Evolutionary conservation across 30 jellyfish, hydroid and myxozoan species (phyloP).

Genomic region (Rhopilema esculentum): DNA sequence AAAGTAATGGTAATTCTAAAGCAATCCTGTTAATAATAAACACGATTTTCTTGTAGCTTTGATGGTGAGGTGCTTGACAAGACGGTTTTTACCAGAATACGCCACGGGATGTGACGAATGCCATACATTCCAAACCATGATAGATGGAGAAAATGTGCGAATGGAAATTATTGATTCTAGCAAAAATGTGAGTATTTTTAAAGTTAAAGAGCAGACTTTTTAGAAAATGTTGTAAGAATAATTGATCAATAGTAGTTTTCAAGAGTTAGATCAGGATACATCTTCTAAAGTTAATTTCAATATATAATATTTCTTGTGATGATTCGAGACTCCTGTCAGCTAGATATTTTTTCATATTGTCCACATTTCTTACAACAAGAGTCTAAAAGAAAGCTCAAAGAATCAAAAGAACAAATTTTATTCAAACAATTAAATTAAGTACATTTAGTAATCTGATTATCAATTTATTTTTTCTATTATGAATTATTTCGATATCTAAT

Average conservation of each 20-base stretch:
- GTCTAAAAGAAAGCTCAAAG: too few relatives aligned
- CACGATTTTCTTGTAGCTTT: constrained; percentile 54
- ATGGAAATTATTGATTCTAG: constrained; percentile 76
- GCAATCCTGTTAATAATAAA: neutral
- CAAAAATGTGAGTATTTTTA: constrained; percentile 57
- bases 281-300: too few relatives aligned
- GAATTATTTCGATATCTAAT: neutral
- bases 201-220: too few relatives aligned
- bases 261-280: neutral
- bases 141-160: constrained; percentile 57
- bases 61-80: constrained; percentile 88
- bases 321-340: too few relatives aligned
- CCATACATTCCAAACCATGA: constrained; percentile 69
- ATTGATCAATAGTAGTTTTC: neutral
- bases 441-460: too few relatives aligned
- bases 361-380: too few relatives aligned
- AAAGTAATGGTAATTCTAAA: neutral
- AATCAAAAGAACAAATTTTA: too few relatives aligned
- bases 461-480: too few relatives aligned
- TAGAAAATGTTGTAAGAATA: neutral
- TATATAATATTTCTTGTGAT: too few relatives aligned
- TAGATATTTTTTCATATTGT: too few relatives aligned
- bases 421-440: too few relatives aligned
- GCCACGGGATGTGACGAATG: constrained; percentile 77
- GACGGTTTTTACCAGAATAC: constrained; percentile 89